Percentiles rank a stretch among this genome's conserved stretches.
Evolutionary conservation across 2,888 invertebrate species (phyloP).

Genomic region (Glyphotaelius pellucidus): DNA sequence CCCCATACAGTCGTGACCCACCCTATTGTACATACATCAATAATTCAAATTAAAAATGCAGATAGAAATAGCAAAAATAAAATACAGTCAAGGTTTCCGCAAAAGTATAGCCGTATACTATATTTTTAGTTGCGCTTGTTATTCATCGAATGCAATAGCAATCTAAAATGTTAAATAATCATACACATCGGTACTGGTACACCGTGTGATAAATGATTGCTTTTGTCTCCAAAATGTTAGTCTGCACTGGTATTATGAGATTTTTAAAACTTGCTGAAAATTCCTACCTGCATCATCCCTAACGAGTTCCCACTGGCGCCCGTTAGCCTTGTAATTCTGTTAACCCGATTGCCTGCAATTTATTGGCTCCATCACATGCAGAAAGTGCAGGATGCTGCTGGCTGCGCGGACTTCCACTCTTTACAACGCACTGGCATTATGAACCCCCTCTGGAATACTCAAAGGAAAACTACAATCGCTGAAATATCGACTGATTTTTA

Average conservation of each 20-base stretch:
- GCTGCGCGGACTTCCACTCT: not conserved
- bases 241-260: not conserved
- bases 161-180: not conserved
- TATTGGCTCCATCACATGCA: not conserved
- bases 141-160: not conserved
- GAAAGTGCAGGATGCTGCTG: not conserved
- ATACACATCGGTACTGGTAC: not conserved
- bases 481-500: not conserved
- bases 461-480: not conserved
- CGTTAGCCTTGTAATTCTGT: not conserved
- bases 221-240: not conserved
- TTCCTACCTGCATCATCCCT: not conserved
- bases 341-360: not conserved
- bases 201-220: not conserved
- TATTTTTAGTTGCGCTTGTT: not conserved
- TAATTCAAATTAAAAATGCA: too few species aligned
- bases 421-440: not conserved
- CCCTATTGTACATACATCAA: too few species aligned
- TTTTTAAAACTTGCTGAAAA: not conserved
- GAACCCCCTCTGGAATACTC: not conserved
- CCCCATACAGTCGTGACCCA: too few species aligned
- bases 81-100: not conserved
- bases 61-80: too few species aligned
- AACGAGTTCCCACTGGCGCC: not conserved
- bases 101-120: not conserved